Evolutionary conservation across 2,888 invertebrate genomes (phyloP), one percentile per base, ranked within the genome.

Genomic region (Amphipoea oculea): DNA sequence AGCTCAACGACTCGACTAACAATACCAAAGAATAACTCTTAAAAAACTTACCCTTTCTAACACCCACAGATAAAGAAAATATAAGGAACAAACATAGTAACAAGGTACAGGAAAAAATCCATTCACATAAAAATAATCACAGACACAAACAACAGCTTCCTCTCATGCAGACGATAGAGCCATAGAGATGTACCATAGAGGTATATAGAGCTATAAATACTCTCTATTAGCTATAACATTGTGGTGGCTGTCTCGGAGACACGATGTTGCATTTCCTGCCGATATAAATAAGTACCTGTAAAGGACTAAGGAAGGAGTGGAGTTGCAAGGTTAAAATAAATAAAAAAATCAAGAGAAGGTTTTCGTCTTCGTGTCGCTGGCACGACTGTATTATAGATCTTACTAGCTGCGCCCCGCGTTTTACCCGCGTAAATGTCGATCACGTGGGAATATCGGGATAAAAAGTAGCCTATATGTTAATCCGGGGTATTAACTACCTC

Each of bases 221-320:
- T 29, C 51, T 72, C 74, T 79, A 85, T 83, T 82, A 84, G 78
- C 79, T 78, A 79, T 80, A 84, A 84, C 75, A 82, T 81, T 81
- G 88, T 85, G 82, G 79, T 63, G 69, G n/a, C 71, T 83, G 82
- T 85, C 85, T 79, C 65, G 70, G 71, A 82, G 78, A 79, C 72
- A 84, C 80, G 86, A 81, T 76, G 78, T 66, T 83, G 85, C 84
- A 78, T 91, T 91, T 91, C 91, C 90, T 91, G 87, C 76, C 86
- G 85, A 86, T 87, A 87, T 87, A 87, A 89, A 83, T 85, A 85
- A 86, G 71, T 85, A 82, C 82, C 76, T 74, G 42, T 20, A 23
- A 17, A 17, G 14, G 77, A 72, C 20, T 73, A 67, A 2, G 11
- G 14, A 65, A 12, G 42, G 23, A 5, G 23, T 78, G 60, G 88